Evolutionary conservation across 2,797 vertebrate genomes (phyloP).

Genomic region (Sebastes ruberrimus): DNA sequence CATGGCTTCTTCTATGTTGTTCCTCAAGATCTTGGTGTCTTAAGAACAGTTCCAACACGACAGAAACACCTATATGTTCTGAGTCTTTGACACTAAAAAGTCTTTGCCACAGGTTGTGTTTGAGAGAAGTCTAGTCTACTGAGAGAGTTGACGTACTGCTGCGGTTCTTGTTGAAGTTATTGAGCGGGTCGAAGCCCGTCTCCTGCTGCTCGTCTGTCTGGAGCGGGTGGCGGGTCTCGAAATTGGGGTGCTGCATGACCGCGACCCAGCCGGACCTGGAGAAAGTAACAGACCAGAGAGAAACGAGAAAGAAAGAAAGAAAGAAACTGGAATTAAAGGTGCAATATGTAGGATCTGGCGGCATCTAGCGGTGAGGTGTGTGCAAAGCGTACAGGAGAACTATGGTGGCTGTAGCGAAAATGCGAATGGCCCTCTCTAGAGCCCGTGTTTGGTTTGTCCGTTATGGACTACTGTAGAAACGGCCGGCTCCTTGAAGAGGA

Average conservation of each 20-base stretch:
- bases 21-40: no score
- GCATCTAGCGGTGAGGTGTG: no score
- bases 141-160: conserved; percentile 79
- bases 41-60: not conserved
- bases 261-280: conserved; percentile 45
- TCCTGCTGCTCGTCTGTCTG: conserved; percentile 97
- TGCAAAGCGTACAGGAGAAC: no score
- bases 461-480: no score
- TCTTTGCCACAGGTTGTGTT: not conserved
- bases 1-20: rapidly evolving
- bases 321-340: not conserved
- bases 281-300: not conserved
- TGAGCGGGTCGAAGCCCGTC: conserved; percentile 92
- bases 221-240: conserved; percentile 93
- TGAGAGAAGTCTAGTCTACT: not conserved
- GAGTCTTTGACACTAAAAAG: not conserved
- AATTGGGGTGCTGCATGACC: conserved; percentile 92
- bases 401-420: no score
- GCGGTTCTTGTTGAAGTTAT: conserved; percentile 86
- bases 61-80: not conserved
- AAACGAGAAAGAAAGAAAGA: not conserved
- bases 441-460: no score
- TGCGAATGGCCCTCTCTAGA: rapidly evolving
- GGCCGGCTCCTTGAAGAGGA: no score
- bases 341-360: rapidly evolving